These are phyloP conservation scores for Dromas ardeola DNA, from an alignment of 2,113 vertebrate species.

Conservation along the genomic window DNA sequence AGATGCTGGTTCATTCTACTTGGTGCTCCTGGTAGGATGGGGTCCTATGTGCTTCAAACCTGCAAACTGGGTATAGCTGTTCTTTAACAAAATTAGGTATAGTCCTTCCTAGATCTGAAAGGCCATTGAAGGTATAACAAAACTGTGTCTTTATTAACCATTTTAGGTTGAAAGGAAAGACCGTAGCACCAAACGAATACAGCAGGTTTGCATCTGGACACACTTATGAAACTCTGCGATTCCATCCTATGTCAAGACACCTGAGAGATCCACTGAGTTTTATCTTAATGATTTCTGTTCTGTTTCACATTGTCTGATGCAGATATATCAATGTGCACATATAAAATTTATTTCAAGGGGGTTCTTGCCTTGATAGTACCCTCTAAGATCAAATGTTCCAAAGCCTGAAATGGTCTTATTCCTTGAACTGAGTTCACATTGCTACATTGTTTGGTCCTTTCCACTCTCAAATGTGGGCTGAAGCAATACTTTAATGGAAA, in stretches of 20 bases:
- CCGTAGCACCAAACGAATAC: neutral
- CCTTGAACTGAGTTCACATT: neutral
- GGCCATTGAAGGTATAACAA: neutral
- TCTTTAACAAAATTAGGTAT: neutral
- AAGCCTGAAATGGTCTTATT: neutral
- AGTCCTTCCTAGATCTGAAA: neutral
- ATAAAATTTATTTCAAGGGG: neutral
- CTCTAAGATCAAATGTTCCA: neutral
- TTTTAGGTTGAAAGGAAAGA: neutral
- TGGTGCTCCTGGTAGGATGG: neutral
- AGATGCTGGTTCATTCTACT: neutral
- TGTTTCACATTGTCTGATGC: neutral
- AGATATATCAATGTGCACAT: neutral
- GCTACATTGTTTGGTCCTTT: neutral
- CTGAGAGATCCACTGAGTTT: neutral
- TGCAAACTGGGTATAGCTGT: accelerated
- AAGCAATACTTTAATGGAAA: neutral
- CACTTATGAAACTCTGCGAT: neutral
- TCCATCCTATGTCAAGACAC: neutral
- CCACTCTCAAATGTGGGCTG: neutral
- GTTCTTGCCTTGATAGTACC: neutral
- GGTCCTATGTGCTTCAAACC: neutral
- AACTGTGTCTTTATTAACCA: neutral
- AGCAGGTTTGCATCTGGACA: neutral
- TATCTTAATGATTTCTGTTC: neutral